Conservation (phyloP, 2,797 vertebrate species). For the Pangasius djambal region DNA sequence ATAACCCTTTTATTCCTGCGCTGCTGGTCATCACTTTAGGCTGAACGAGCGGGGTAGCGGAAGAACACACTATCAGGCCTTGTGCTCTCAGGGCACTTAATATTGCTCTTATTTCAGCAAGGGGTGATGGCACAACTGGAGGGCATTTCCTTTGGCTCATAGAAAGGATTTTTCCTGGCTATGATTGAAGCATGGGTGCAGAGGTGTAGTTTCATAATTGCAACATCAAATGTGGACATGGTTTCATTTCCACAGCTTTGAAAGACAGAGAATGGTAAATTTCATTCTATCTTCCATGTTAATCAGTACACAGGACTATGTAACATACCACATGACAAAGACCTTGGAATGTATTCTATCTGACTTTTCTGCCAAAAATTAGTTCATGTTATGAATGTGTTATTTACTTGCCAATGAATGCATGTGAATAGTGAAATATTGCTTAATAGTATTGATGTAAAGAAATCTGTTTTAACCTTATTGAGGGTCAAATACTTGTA, state of each 20-base stretch:
- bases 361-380: background rate
- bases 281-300: background rate
- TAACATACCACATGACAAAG: background rate
- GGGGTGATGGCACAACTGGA: conserved; percentile 38
- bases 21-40: conserved; percentile 25
- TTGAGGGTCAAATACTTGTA: background rate
- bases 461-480: background rate
- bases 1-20: conserved; percentile 45
- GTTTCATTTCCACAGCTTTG: conserved; percentile 11
- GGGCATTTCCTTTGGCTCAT: conserved; percentile 53
- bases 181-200: conserved; percentile 52
- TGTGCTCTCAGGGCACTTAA: conserved; percentile 48
- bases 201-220: conserved; percentile 36
- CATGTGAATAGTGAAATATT: background rate
- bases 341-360: background rate
- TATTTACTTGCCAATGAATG: background rate
- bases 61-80: conserved; percentile 34
- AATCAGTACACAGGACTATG: background rate
- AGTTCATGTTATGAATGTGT: background rate
- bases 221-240: conserved; percentile 36
- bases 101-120: conserved; percentile 48
- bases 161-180: conserved; percentile 53
- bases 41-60: conserved; percentile 21
- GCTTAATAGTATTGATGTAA: background rate
- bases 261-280: background rate